These are phyloP conservation scores for Belgica antarctica DNA, from an alignment of 2,888 invertebrate genomes.

Conservation along the genomic window DNA sequence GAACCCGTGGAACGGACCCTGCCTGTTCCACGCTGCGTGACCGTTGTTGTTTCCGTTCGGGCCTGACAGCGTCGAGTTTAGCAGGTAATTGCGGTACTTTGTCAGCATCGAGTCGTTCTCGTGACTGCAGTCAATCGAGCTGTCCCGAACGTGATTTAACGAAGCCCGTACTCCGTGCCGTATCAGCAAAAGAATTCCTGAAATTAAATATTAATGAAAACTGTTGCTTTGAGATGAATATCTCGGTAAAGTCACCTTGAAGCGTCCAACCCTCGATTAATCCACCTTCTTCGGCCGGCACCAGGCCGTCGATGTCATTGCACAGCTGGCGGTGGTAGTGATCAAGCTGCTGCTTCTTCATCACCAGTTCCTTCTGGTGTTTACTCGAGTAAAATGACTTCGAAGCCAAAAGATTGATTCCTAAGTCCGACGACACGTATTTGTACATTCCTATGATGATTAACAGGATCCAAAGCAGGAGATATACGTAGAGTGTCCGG, in stretches of 20 bases:
- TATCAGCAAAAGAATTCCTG: constrained; percentile 72
- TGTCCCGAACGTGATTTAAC: constrained; percentile 75
- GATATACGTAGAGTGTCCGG: constrained; percentile 76
- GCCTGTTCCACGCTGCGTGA: constrained; percentile 70
- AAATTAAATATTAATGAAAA: not conserved
- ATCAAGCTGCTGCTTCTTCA: constrained; percentile 62
- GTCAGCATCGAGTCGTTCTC: constrained; percentile 54
- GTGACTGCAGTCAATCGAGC: constrained; percentile 72
- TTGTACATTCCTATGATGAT: constrained; percentile 73
- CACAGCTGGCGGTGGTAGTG: constrained; percentile 66
- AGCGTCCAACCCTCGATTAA: constrained; percentile 54
- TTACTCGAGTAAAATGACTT: constrained; percentile 50
- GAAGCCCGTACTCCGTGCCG: constrained; percentile 90
- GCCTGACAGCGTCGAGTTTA: constrained; percentile 45
- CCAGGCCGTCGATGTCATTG: constrained; percentile 69
- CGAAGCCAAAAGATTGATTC: constrained; percentile 53
- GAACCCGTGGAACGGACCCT: constrained; percentile 82
- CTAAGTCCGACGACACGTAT: constrained; percentile 64
- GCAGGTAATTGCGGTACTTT: constrained; percentile 48
- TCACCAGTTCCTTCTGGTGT: constrained; percentile 56
- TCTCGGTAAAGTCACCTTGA: constrained; percentile 49
- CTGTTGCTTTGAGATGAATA: constrained; percentile 22
- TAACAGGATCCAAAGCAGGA: constrained; percentile 75
- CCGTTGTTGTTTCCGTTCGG: constrained; percentile 50
- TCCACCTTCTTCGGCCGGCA: constrained; percentile 68